Conservation (phyloP, 2,113 vertebrate genomes). For the Nibea albiflora region DNA sequence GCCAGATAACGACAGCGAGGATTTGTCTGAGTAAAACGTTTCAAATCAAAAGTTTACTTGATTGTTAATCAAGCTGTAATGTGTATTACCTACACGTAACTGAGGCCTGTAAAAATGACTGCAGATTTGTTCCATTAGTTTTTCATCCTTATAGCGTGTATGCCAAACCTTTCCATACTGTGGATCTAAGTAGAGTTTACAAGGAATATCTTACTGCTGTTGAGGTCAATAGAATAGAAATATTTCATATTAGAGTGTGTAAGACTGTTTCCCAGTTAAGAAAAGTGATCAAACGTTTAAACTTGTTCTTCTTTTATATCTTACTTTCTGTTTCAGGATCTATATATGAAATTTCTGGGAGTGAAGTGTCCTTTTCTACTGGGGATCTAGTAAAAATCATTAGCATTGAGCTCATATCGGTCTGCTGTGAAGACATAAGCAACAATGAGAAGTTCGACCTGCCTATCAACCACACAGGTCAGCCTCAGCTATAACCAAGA, state of each 20-base stretch:
- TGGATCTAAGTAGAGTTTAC: too few relatives aligned
- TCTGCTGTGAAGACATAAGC: slow-evolving; percentile 80
- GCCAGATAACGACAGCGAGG: neutral
- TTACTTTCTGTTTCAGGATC: slow-evolving; percentile 83
- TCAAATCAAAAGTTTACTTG: neutral
- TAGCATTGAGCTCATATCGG: slow-evolving; percentile 77
- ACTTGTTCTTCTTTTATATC: neutral
- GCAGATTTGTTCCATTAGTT: too few relatives aligned
- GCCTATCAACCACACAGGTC: slow-evolving; percentile 84
- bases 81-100: too few relatives aligned
- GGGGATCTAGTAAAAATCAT: slow-evolving; percentile 91
- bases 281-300: neutral
- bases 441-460: slow-evolving; percentile 83
- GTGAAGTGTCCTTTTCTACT: slow-evolving; percentile 91
- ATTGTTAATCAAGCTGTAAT: too few relatives aligned
- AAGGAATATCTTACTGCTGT: too few relatives aligned
- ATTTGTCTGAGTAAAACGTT: neutral
- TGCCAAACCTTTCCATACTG: too few relatives aligned
- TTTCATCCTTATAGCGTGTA: too few relatives aligned
- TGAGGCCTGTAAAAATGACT: too few relatives aligned
- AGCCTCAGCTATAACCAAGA: neutral
- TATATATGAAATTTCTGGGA: slow-evolving; percentile 90
- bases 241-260: neutral
- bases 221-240: too few relatives aligned
- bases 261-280: neutral